phyloP scores from a whole-genome alignment of 1,140 invertebrate genomes.

The Thalassaphorura encarpata region DNA sequence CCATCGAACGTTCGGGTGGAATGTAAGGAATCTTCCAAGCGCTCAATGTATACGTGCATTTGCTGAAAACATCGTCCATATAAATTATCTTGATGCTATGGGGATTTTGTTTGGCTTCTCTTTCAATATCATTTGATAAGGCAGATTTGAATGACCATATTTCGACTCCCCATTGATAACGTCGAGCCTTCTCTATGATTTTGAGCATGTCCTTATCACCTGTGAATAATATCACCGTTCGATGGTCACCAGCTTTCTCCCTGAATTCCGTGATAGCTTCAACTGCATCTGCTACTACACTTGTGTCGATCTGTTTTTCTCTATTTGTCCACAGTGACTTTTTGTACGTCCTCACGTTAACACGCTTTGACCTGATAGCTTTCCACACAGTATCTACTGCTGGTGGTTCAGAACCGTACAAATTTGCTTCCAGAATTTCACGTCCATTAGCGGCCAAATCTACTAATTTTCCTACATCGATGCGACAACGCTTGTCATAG shows the following conservation, averaged over 20 bases:
- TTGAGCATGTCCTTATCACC: conserved; percentile 22
- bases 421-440: conserved; percentile 5
- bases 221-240: conserved; percentile 15
- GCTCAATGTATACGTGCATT: conserved; percentile 13
- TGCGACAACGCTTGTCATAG: conserved; percentile 6
- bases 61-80: conserved; percentile 21
- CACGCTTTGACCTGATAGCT: conserved; percentile 15
- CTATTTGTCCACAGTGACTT: conserved; percentile 16
- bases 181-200: conserved; percentile 13
- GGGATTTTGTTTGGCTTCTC: not conserved
- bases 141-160: conserved; percentile 22
- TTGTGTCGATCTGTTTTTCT: conserved; percentile 21
- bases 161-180: conserved; percentile 20
- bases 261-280: conserved; percentile 6
- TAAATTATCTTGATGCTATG: conserved; percentile 13
- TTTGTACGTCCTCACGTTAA: conserved; percentile 16
- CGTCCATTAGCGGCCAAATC: conserved; percentile 2
- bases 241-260: not conserved
- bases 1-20: conserved; percentile 17
- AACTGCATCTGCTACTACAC: conserved; percentile 18
- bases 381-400: conserved; percentile 23
- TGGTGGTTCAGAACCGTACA: conserved; percentile 25
- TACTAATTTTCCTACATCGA: conserved; percentile 18
- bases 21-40: conserved; percentile 4
- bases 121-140: conserved; percentile 5